A percentile compares a stretch with the other conserved stretches of the same genome.
phyloP scores from a whole-genome alignment of 2,797 vertebrate genomes.

The Pangasius mekongensis region DNA sequence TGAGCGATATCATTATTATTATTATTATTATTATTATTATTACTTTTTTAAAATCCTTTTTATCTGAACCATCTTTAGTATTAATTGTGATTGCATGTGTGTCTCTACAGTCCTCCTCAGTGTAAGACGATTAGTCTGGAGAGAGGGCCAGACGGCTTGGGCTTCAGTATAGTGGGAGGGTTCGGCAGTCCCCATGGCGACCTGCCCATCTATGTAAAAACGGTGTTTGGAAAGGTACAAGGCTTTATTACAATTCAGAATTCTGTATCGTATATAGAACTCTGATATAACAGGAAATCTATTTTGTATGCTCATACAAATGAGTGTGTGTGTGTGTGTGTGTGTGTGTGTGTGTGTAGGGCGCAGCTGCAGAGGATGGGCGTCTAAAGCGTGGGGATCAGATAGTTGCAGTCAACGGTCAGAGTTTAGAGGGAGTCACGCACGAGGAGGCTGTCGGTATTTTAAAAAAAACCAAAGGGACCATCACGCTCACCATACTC shows the following conservation, averaged over 20 bases:
- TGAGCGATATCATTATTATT: not conserved
- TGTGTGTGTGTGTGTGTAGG: conserved; percentile 71
- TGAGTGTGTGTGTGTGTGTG: conserved; percentile 38
- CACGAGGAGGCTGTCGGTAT: conserved; percentile 96
- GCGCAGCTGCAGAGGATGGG: conserved; percentile 94
- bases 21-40: not conserved
- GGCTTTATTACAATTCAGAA: not conserved
- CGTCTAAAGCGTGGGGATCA: conserved; percentile 95
- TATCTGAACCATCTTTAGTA: not conserved
- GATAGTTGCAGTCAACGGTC: conserved; percentile 94
- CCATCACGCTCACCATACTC: conserved; percentile 89
- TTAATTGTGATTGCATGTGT: not conserved
- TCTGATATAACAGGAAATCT: not conserved
- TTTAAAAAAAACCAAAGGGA: conserved; percentile 94
- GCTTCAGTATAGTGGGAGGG: conserved; percentile 97
- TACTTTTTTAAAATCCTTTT: not conserved
- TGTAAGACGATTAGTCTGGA: conserved; percentile 91
- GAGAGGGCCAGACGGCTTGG: conserved; percentile 93
- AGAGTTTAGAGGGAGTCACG: conserved; percentile 92
- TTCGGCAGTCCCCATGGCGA: conserved; percentile 96
- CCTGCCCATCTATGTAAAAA: conserved; percentile 97
- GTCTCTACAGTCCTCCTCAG: conserved; percentile 85
- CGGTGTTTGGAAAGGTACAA: conserved; percentile 91
- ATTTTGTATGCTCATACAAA: not conserved
- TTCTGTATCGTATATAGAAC: not conserved